phyloP scores from a whole-genome alignment of 2,113 vertebrate species.

The Hippoglossus stenolepis region DNA sequence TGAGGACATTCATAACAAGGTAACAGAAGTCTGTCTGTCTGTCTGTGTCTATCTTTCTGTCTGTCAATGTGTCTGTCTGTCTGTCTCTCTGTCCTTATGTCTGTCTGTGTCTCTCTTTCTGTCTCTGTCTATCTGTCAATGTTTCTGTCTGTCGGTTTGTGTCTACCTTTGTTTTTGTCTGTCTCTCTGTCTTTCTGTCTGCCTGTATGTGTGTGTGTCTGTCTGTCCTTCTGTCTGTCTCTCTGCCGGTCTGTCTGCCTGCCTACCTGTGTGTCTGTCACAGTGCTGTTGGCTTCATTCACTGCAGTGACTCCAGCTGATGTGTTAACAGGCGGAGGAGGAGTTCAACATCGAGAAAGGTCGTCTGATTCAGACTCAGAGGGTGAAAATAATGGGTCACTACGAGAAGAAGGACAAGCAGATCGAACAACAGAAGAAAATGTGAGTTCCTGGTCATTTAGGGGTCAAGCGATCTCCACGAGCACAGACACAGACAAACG shows the following conservation, averaged over 20 bases:
- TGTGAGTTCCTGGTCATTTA: conserved; percentile 79
- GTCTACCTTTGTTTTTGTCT: too few relatives aligned
- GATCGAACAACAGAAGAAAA: conserved; percentile 99
- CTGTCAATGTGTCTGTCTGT: neutral
- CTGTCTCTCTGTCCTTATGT: neutral
- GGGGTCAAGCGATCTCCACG: neutral
- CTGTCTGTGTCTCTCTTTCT: neutral
- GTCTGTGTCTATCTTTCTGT: neutral
- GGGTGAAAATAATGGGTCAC: conserved; percentile 99
- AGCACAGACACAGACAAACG: too few relatives aligned
- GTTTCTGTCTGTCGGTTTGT: neutral
- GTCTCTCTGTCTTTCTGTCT: too few relatives aligned
- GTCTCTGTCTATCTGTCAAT: too few relatives aligned
- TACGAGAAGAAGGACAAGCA: conserved; percentile 99
- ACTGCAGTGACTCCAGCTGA: conserved; percentile 14
- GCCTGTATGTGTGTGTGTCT: too few relatives aligned
- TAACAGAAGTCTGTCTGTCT: conserved; percentile 55
- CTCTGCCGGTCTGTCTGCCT: neutral
- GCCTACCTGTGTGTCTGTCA: neutral
- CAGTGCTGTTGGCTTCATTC: neutral
- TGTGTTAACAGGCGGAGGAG: conserved; percentile 92
- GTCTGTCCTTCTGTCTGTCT: neutral
- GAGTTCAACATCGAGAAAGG: conserved; percentile 99
- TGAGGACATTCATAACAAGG: conserved; percentile 98
- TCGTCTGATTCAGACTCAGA: conserved; percentile 96